A percentile compares a stretch with the other conserved stretches of the same genome.
Conservation (phyloP, 2,888 invertebrate species). For the Andrena bucephala region DNA sequence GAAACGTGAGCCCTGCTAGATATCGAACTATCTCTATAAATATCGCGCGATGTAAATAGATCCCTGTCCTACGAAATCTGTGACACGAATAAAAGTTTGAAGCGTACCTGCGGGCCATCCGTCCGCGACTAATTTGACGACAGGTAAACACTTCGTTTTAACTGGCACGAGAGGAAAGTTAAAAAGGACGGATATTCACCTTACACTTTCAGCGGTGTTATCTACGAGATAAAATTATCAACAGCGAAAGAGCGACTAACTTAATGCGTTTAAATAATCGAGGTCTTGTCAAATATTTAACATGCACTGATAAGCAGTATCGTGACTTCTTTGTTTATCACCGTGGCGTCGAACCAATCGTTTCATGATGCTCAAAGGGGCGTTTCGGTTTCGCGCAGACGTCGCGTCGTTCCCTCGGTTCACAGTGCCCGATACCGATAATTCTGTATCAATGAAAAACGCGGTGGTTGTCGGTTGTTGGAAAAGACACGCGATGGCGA, state of each 20-base stretch:
- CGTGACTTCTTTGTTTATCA: slow-evolving; percentile 16
- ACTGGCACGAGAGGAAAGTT: not conserved
- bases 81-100: not conserved
- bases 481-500: slow-evolving; percentile 19
- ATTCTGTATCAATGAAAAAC: slow-evolving; percentile 26
- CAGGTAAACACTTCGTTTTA: not conserved
- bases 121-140: not conserved
- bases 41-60: slow-evolving; percentile 55
- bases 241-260: not conserved
- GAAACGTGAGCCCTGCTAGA: slow-evolving; percentile 14
- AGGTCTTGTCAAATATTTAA: slow-evolving; percentile 6
- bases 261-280: not conserved
- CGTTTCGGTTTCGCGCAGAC: not conserved
- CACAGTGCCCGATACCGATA: not conserved
- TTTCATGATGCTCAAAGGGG: not conserved
- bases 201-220: not conserved
- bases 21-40: slow-evolving; percentile 50
- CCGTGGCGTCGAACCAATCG: not conserved
- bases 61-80: not conserved
- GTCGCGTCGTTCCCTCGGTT: not conserved
- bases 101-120: not conserved
- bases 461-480: not conserved
- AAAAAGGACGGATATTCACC: not conserved
- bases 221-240: slow-evolving; percentile 16
- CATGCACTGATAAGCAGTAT: slow-evolving; percentile 33